Base-by-base conservation (phyloP, 2,888 invertebrate genomes). In the Ornithoptera priamus region DNA sequence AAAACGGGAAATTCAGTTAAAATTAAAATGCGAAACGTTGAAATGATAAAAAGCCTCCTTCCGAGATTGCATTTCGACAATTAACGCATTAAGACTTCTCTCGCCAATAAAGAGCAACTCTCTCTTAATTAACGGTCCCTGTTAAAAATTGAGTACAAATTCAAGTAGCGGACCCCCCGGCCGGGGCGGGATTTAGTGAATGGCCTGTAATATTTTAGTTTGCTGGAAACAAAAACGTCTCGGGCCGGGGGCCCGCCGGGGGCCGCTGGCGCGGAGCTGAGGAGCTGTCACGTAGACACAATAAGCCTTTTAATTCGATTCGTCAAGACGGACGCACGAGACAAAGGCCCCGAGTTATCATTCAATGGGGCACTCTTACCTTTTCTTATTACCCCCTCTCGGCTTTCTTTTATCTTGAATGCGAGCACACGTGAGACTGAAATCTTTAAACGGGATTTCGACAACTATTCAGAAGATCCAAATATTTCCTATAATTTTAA, bases 221-320 rank as follows among this genome's bases (percentile, higher is more conserved):
- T 90, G 87, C 83, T 87, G 87, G 90, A 90, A 88, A 92, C 91
- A 92, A 92, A 90, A 92, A 90, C 85, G 81, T 80, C 80, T 81
- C 77, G 72, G 78, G 63, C 70, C 67, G 65, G 64, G 46, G 46
- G 46, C 15, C 4, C 12, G 46, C 46, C 46, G 46, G 70, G 80
- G 80, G 81, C 77, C 78, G 83, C 82, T 85, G 86, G 85, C 46
- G 12, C 46, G 15, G 46, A 46, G 46, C 79, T 80, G 80, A 80
- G 78, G 74, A 80, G 84, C 90, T 89, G 92, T 91, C 92, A 92
- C 92, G 92, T 92, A 88, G 91, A 92, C 92, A 92, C 92, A 92
- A 91, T 92, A 92, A 92, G 92, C 92, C 92, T 92, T 92, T 92
- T 91, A 92, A 92, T 92, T 92, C 92, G 92, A 92, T 92, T 91